Evolutionary conservation across 2,888 invertebrate species (phyloP).

Genomic region (Clunio marinus): DNA sequence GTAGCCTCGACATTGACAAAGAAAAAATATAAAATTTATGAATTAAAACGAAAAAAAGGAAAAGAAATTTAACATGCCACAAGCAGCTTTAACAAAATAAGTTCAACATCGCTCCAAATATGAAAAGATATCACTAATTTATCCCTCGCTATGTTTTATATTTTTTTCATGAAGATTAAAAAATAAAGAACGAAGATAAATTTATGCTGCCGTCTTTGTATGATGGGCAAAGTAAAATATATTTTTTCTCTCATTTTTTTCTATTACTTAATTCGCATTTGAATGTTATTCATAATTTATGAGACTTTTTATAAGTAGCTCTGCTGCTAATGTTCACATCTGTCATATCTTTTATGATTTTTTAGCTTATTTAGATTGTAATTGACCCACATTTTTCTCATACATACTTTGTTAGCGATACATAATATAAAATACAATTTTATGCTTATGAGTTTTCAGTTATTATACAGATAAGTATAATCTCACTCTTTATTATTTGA

Average conservation of each 20-base stretch:
- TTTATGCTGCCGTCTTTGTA: slow-evolving; percentile 2
- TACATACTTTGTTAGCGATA: neutral
- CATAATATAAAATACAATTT: neutral
- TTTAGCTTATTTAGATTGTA: slow-evolving; percentile 14
- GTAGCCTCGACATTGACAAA: neutral
- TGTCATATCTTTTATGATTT: slow-evolving; percentile 19
- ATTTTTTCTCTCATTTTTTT: neutral
- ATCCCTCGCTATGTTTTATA: neutral
- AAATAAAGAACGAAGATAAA: slow-evolving; percentile 5
- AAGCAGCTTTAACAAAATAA: too few relatives aligned
- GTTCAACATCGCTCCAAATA: neutral
- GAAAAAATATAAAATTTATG: too few relatives aligned
- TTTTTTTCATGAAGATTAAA: neutral
- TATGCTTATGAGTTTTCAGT: neutral
- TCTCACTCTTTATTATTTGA: too few relatives aligned
- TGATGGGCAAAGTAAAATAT: neutral
- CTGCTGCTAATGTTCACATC: neutral
- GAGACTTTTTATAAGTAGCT: neutral
- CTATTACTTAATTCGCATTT: neutral
- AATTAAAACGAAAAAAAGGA: too few relatives aligned
- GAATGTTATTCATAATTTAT: slow-evolving; percentile 21
- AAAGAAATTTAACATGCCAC: too few relatives aligned
- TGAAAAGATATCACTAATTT: too few relatives aligned
- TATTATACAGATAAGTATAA: neutral
- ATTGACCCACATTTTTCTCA: slow-evolving; percentile 1